A percentile compares a stretch with the other conserved stretches of the same genome.
Conservation (phyloP, 2,797 vertebrate genomes). For the Protosalanx chinensis region DNA sequence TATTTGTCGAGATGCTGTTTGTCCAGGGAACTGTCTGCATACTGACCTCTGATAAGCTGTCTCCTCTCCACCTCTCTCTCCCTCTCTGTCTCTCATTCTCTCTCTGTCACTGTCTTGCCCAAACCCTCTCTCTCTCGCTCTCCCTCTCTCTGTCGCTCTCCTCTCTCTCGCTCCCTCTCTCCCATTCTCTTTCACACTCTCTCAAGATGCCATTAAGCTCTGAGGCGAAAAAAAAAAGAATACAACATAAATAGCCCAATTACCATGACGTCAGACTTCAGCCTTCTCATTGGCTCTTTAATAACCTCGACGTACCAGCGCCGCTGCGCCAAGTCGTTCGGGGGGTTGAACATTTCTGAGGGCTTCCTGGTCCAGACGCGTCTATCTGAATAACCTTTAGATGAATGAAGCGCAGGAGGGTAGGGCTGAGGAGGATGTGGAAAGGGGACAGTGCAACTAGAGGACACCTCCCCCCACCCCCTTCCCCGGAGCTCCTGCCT, state of each 20-base stretch:
- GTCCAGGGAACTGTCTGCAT: slow-evolving; percentile 24
- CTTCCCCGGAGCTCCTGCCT: slow-evolving; percentile 27
- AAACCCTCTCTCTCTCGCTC: background rate
- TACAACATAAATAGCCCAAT: too few species aligned
- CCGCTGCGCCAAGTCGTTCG: slow-evolving; percentile 25
- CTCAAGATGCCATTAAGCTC: slow-evolving; percentile 21
- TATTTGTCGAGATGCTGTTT: slow-evolving; percentile 26
- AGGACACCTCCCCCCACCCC: background rate
- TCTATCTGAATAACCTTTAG: slow-evolving; percentile 62
- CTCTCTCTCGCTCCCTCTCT: slow-evolving; percentile 30
- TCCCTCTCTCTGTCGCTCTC: slow-evolving; percentile 21
- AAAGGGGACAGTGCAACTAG: background rate
- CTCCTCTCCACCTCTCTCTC: slow-evolving; percentile 27
- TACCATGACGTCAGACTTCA: slow-evolving; percentile 15
- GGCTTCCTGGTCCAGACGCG: slow-evolving; percentile 25
- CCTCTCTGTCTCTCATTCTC: slow-evolving; percentile 23
- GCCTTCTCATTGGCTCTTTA: slow-evolving; percentile 40
- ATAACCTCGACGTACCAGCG: slow-evolving; percentile 27
- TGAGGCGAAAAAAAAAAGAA: background rate
- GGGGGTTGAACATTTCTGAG: slow-evolving; percentile 29
- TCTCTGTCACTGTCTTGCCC: slow-evolving; percentile 22
- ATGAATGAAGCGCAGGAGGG: slow-evolving; percentile 47
- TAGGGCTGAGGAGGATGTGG: slow-evolving; percentile 19
- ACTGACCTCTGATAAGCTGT: slow-evolving; percentile 42
- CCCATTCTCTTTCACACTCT: too few species aligned